These are phyloP conservation scores for Eucriotettix oculatus DNA, from an alignment of 2,888 invertebrate genomes.

Conservation along the genomic window DNA sequence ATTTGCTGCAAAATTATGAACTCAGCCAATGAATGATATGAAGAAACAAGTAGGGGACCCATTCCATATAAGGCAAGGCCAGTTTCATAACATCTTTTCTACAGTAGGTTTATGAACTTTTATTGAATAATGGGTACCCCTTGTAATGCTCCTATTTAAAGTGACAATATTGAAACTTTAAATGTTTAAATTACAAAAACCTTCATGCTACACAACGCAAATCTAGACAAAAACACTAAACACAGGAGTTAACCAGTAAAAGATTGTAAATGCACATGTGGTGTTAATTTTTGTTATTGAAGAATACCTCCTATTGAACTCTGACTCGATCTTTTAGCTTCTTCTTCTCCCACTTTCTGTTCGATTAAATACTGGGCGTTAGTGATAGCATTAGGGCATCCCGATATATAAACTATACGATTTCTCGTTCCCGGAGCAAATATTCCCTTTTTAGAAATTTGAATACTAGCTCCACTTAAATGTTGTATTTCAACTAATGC, in stretches of 20 bases:
- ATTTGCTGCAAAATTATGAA: background rate
- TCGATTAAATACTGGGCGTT: slow-evolving; percentile 91
- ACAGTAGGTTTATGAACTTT: too few species aligned
- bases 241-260: background rate
- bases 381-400: slow-evolving; percentile 72
- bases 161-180: background rate
- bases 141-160: background rate
- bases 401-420: slow-evolving; percentile 91
- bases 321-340: slow-evolving; percentile 84
- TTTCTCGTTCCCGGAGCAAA: slow-evolving; percentile 95
- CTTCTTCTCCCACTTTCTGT: slow-evolving; percentile 91
- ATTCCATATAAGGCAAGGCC: background rate
- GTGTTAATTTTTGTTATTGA: slow-evolving; percentile 5
- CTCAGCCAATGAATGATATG: too few species aligned
- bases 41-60: background rate
- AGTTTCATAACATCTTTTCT: too few species aligned
- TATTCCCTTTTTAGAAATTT: slow-evolving; percentile 96
- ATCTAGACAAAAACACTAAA: background rate
- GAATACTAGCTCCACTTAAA: slow-evolving; percentile 91
- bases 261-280: slow-evolving; percentile 6
- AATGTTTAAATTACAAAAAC: background rate
- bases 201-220: background rate
- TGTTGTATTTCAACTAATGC: slow-evolving; percentile 95
- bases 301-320: slow-evolving; percentile 21
- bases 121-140: too few species aligned